A percentile compares a stretch with the other conserved stretches of the same genome.
phyloP scores from a whole-genome alignment of 2,888 invertebrate genomes.

The Pristionchus arcanus region DNA sequence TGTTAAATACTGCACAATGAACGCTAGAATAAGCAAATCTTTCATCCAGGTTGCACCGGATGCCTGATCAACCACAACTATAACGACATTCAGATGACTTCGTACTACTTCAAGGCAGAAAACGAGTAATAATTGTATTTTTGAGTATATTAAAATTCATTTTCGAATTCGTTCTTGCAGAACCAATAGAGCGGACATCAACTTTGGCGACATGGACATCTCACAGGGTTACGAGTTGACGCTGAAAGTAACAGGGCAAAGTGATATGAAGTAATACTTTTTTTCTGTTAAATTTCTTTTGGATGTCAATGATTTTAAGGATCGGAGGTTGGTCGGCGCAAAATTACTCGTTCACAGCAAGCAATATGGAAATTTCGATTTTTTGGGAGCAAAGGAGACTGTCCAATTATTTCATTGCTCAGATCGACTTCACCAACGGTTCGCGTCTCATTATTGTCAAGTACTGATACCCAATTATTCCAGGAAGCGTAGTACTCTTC shows the following conservation, averaged over 20 bases:
- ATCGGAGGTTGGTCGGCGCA: neutral
- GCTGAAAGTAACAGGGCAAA: neutral
- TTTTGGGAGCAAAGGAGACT: neutral
- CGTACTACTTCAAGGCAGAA: too few species aligned
- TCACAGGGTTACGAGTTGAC: neutral
- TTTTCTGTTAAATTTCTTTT: neutral
- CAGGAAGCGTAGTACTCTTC: too few species aligned
- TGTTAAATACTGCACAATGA: too few species aligned
- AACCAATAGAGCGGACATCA: neutral
- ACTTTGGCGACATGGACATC: neutral
- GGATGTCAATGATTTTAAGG: neutral
- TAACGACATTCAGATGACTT: too few species aligned
- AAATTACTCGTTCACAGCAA: neutral
- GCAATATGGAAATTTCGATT: neutral
- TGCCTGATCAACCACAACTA: too few species aligned
- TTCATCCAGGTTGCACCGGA: too few species aligned
- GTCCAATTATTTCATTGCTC: neutral
- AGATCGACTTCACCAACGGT: conserved; percentile 14
- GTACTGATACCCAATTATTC: too few species aligned
- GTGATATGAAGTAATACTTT: neutral
- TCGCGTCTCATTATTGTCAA: neutral
- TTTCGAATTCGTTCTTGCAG: too few species aligned
- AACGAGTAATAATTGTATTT: neutral
- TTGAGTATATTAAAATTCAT: too few species aligned
- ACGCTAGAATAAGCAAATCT: too few species aligned